Percentiles rank a stretch among this genome's conserved stretches.
phyloP scores from a whole-genome alignment of 2,888 invertebrate species.

The Venusia cambrica region DNA sequence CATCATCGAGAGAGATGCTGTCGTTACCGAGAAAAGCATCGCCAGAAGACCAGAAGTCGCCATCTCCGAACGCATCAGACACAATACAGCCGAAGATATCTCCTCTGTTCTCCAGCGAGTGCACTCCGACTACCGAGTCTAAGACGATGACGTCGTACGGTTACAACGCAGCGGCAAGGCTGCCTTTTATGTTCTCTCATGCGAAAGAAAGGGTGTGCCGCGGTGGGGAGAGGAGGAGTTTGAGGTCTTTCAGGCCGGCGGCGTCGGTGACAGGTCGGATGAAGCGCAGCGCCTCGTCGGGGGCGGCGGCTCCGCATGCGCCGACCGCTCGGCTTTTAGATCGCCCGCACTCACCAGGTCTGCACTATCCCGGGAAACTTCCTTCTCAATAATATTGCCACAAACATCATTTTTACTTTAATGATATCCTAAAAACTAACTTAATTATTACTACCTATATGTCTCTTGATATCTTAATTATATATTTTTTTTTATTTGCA shows the following conservation, averaged over 20 bases:
- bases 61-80: slow-evolving; percentile 53
- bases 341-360: slow-evolving; percentile 55
- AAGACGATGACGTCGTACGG: slow-evolving; percentile 74
- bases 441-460: too few species aligned
- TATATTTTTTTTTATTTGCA: too few species aligned
- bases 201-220: slow-evolving; percentile 43
- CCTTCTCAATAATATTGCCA: slow-evolving; percentile 14
- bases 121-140: slow-evolving; percentile 63
- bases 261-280: slow-evolving; percentile 63
- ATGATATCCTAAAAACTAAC: too few species aligned
- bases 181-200: slow-evolving; percentile 76
- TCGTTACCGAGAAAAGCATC: slow-evolving; percentile 56
- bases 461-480: too few species aligned
- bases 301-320: slow-evolving; percentile 68
- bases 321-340: slow-evolving; percentile 59
- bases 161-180: slow-evolving; percentile 74
- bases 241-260: slow-evolving; percentile 51
- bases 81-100: slow-evolving; percentile 74
- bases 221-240: slow-evolving; percentile 48
- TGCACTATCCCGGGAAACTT: slow-evolving; percentile 30
- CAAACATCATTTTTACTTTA: too few species aligned
- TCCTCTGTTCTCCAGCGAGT: slow-evolving; percentile 59
- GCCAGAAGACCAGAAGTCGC: slow-evolving; percentile 63
- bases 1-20: slow-evolving; percentile 55
- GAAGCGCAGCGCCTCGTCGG: slow-evolving; percentile 77